These are phyloP conservation scores for Deilephila elpenor DNA, from an alignment of 2,888 invertebrate genomes.

Conservation along the genomic window DNA sequence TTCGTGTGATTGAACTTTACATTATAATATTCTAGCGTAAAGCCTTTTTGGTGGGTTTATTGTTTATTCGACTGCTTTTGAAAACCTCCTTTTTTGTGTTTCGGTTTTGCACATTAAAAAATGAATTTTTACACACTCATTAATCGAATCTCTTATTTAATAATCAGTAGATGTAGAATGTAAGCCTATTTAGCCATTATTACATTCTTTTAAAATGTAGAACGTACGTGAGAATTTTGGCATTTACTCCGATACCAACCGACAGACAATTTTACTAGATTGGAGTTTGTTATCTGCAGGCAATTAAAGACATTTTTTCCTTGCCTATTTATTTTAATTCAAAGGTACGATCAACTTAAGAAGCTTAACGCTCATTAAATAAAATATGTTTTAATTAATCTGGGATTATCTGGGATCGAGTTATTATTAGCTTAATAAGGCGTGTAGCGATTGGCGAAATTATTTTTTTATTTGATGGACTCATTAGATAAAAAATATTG, in stretches of 20 bases:
- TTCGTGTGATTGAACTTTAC: slow-evolving; percentile 30
- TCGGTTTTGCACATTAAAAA: not conserved
- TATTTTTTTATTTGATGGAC: slow-evolving; percentile 1
- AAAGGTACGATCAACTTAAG: not conserved
- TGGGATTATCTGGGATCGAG: no score
- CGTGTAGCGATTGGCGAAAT: not conserved
- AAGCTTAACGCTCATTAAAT: no score
- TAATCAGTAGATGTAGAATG: not conserved
- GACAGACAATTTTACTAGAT: not conserved
- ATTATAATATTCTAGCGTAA: slow-evolving; percentile 1
- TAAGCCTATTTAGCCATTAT: not conserved
- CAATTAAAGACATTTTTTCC: not conserved
- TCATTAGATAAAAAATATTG: slow-evolving; percentile 16
- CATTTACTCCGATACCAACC: not conserved
- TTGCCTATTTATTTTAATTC: not conserved
- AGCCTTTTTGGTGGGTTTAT: slow-evolving; percentile 2
- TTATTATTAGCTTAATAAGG: not conserved
- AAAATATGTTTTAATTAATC: not conserved
- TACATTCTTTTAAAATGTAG: not conserved
- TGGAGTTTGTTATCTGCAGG: not conserved
- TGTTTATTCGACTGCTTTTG: not conserved
- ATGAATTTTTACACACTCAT: no score
- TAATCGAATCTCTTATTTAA: no score
- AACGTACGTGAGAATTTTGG: not conserved
- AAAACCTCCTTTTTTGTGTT: not conserved